Percentiles rank a stretch among this genome's conserved stretches.
Evolutionary conservation across 2,113 vertebrate genomes (phyloP).

Genomic region (Herpailurus yagouaroundi): DNA sequence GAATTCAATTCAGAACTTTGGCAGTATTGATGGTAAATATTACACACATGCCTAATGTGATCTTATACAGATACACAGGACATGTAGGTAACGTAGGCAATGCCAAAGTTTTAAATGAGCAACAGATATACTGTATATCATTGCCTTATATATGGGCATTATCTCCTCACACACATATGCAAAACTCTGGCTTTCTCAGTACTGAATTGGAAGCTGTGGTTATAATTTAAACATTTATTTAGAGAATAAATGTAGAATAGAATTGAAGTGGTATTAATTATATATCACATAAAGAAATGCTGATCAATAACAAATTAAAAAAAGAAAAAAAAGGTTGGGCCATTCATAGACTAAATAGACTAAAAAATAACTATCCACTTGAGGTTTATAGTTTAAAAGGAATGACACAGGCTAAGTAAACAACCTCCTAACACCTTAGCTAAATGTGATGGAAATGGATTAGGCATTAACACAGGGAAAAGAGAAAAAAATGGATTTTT

Average conservation of each 20-base stretch:
- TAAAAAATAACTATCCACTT: background rate
- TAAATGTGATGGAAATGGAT: background rate
- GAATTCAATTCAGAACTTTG: constrained; percentile 63
- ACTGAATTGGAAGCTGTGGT: background rate
- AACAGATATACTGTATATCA: background rate
- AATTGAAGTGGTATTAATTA: constrained; percentile 50
- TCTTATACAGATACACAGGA: constrained; percentile 51
- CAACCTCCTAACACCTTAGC: background rate
- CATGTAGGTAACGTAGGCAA: background rate
- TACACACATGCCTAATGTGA: background rate
- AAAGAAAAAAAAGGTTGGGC: background rate
- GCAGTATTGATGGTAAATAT: constrained; percentile 38
- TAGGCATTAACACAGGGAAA: background rate
- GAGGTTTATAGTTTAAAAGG: background rate
- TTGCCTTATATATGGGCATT: background rate
- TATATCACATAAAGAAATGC: constrained; percentile 44
- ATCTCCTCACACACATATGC: background rate
- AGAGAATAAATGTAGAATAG: background rate
- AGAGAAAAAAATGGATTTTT: background rate
- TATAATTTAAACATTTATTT: constrained; percentile 51
- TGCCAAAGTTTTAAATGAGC: constrained; percentile 31
- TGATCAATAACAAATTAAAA: background rate
- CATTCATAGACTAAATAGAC: constrained; percentile 6
- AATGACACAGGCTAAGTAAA: background rate
- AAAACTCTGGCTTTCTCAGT: background rate